Evolutionary conservation across 2,888 invertebrate species (phyloP), one percentile per base, ranked within the genome.

Genomic region (Leucania comma): DNA sequence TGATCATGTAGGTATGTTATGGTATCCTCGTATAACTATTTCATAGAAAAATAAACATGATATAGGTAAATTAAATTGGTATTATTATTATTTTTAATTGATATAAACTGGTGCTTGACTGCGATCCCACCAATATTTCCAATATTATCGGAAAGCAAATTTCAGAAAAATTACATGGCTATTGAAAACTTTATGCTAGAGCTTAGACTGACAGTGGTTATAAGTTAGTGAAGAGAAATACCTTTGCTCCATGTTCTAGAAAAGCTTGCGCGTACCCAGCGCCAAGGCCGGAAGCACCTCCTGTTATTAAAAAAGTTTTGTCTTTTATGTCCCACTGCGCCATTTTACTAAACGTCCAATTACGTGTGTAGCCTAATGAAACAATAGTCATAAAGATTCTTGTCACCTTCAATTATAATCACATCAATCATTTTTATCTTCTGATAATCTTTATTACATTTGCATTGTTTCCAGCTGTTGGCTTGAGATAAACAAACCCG

Each of bases 251-350:
- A 54, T 80, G 82, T 46, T 85, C 80, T 0, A 92, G 78, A 68
- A 90, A 91, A 17, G 64, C 73, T 71, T 90, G 81, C 5, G 81
- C 90, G 24, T 88, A 89, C 1, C 76, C 79, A 2, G 90, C 90
- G 4, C 92, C 92, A 12, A 91, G 72, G 0, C 91, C 91, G 0
- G 90, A 90, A 17, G 91, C 91, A 3, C 88, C 91, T 12, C 91
- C 91, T 10, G 91, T 91, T 61, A 92, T 85, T 59, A 91, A 57
- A 72, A 90, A 85, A 1, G 86, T 86, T 81, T 91, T 91, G 0
- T 85, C 87, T 63, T 83, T 80, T 12, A 77, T 72, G 26, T 81
- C 72, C 80, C 81, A 76, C 56, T 63, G 71, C 0, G 42, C 56
- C 63, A 63, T 63, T 53, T 29, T 12, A 20, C 22, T 22, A 12